Base-by-base conservation (phyloP, 2,113 vertebrate species). In the Paramisgurnus dabryanus region DNA sequence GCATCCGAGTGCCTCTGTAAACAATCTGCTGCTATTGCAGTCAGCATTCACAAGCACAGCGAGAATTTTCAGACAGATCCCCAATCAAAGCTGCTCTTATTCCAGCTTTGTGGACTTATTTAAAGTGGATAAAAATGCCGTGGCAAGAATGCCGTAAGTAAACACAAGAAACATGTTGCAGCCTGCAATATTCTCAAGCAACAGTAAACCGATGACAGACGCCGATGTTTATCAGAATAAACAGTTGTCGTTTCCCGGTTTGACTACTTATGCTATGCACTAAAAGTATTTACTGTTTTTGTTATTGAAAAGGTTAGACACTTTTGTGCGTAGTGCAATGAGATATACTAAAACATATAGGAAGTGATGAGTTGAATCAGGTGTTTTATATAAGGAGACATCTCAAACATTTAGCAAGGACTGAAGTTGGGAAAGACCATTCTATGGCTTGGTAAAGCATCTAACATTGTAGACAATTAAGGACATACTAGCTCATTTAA, bases 11-110 rank as follows among this genome's bases (percentile, higher is more conserved):
- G 49, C 70, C 66, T 79, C 60, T 13, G 58, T 78, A 57, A 72
- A 85, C 83, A 85, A 85, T 82, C 71, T 78, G 15, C 67, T 69
- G 65, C 61, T 78, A 39, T 40, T 39, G 57, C 49, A 60, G 72
- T 55, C 57, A 60, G 63, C 18, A 12, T 84, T 75, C 69, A 82
- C 61, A 77, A 53, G 70, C 75, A 66, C 60, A 60, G 68, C 68
- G n/a, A 50, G 81, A 40, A 6, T 67, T 81, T 71, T 72, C 40
- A 74, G 58, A 79, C 79, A 39, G 69, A 66, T 75, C 74, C n/a
- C 2, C 43, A 13, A 67, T 73, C 40, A 80, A 77, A 81, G 79
- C 79, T 61, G 71, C 68, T 13, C 67, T 82, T 41, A n/a, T 72
- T 64, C 68, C 74, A 64, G 64, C 57, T 67, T 63, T 68, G 64